Evolutionary conservation across 2,113 vertebrate genomes (phyloP).

Genomic region (Psittacula cyanocephala): DNA sequence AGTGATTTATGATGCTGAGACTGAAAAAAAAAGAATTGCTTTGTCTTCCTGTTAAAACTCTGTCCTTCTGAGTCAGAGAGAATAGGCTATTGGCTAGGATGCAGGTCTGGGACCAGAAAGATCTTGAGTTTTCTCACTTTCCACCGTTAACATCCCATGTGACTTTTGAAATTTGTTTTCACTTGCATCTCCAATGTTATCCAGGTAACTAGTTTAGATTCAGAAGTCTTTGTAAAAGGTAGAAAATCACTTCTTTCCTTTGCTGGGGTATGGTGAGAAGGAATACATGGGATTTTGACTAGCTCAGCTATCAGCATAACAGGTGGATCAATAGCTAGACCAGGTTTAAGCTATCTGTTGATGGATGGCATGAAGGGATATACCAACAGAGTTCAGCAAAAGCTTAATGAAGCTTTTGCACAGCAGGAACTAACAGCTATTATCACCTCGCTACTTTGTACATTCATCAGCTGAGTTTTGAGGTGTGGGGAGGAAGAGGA

Average conservation of each 20-base stretch:
- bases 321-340: neutral
- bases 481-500: neutral
- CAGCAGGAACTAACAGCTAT: slow-evolving; percentile 14
- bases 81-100: neutral
- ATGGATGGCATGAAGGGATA: slow-evolving; percentile 5
- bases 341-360: neutral
- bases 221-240: neutral
- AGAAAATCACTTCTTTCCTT: neutral
- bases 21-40: neutral
- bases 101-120: neutral
- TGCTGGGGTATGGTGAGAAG: fast-evolving
- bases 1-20: slow-evolving; percentile 21
- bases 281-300: neutral
- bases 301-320: neutral
- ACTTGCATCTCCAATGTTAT: neutral
- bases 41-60: neutral
- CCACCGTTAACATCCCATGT: neutral
- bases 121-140: neutral
- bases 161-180: neutral
- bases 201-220: neutral
- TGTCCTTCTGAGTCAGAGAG: neutral
- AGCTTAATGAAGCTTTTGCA: slow-evolving; percentile 14
- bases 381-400: neutral
- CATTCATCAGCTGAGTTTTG: neutral
- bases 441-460: neutral